These are phyloP conservation scores for Cryptops parisi DNA, from an alignment of 2,888 invertebrate genomes.

Conservation along the genomic window DNA sequence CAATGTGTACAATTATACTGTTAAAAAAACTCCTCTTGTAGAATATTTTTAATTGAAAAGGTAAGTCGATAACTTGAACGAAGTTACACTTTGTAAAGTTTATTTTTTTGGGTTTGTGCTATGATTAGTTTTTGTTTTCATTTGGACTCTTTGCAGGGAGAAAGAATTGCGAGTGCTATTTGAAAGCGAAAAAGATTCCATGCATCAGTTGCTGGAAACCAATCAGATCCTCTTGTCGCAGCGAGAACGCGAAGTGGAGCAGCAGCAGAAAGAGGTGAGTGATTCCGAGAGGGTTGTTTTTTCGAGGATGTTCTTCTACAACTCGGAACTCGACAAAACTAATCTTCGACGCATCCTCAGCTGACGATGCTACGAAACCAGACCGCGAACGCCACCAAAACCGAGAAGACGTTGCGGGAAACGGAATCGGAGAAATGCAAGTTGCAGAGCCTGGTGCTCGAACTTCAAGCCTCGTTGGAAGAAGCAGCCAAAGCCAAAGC, in stretches of 20 bases:
- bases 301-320: too few relatives aligned
- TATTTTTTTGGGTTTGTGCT: too few relatives aligned
- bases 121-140: too few relatives aligned
- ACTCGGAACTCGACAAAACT: too few relatives aligned
- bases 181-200: conserved; percentile 7
- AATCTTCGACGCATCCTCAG: neutral
- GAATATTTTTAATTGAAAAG: too few relatives aligned
- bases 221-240: conserved; percentile 1
- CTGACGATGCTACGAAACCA: conserved; percentile 6
- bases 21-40: too few relatives aligned
- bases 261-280: neutral
- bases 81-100: too few relatives aligned
- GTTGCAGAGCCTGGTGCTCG: conserved; percentile 11
- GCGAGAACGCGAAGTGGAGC: conserved; percentile 2
- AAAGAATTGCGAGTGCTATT: neutral
- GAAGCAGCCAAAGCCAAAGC: neutral
- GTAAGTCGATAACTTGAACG: too few relatives aligned
- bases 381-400: conserved; percentile 4
- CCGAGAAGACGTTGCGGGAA: conserved; percentile 8
- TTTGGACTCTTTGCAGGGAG: too few relatives aligned
- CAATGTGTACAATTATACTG: too few relatives aligned
- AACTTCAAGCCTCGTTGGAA: conserved; percentile 5
- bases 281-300: neutral
- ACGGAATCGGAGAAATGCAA: conserved; percentile 17
- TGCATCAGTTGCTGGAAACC: conserved; percentile 1